These are phyloP conservation scores for Drosophila histrio DNA, from an alignment of 2,888 invertebrate species.

Conservation along the genomic window DNA sequence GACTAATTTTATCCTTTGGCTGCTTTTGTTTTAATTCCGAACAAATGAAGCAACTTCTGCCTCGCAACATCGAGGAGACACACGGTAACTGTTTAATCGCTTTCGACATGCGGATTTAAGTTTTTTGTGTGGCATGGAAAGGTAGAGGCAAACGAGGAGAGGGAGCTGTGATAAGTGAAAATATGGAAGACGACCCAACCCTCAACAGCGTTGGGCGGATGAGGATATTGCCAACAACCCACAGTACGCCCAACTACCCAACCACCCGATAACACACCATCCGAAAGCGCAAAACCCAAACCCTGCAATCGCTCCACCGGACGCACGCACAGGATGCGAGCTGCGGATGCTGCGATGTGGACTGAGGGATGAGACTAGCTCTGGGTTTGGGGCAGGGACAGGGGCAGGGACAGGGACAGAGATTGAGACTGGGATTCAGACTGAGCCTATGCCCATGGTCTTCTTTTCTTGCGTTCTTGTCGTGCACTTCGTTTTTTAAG, in stretches of 20 bases:
- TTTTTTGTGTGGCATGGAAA: slow-evolving; percentile 67
- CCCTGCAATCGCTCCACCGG: slow-evolving; percentile 61
- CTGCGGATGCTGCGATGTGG: slow-evolving; percentile 52
- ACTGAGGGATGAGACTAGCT: slow-evolving; percentile 22
- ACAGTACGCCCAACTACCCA: slow-evolving; percentile 14
- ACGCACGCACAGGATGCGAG: slow-evolving; percentile 78
- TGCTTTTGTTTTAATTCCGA: slow-evolving; percentile 76
- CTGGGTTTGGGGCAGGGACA: slow-evolving; percentile 11
- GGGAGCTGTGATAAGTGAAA: slow-evolving; percentile 72
- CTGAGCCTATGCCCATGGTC: slow-evolving; percentile 52
- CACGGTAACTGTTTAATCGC: slow-evolving; percentile 82
- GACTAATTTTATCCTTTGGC: slow-evolving; percentile 80
- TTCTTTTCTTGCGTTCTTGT: slow-evolving; percentile 36
- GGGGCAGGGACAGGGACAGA: slow-evolving; percentile 15
- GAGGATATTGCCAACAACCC: slow-evolving; percentile 51
- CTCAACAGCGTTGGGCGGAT: slow-evolving; percentile 52
- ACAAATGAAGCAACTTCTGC: slow-evolving; percentile 61
- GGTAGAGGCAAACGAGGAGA: slow-evolving; percentile 8
- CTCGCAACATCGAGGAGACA: slow-evolving; percentile 13
- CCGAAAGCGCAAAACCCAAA: slow-evolving; percentile 18
- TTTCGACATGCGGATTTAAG: slow-evolving; percentile 85
- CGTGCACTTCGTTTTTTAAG: slow-evolving; percentile 64
- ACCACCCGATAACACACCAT: slow-evolving; percentile 72
- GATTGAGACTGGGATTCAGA: slow-evolving; percentile 5
- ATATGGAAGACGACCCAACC: slow-evolving; percentile 54